Evolutionary conservation across 2,113 vertebrate genomes (phyloP).

Genomic region (human (Homo sapiens)): GRCh38 chr12:24408501-24409000

Average conservation of each 20-base stretch:
- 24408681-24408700: not conserved
- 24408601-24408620: not conserved
- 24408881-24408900: no score
- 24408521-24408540: not conserved
- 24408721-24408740: not conserved
- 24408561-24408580: not conserved
- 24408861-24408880: no score
- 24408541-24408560: not conserved
- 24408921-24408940: no score
- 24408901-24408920: no score
- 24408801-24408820: no score
- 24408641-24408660: not conserved
- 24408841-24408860: no score
- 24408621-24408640: not conserved
- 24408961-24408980: no score
- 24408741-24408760: not conserved
- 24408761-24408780: not conserved
- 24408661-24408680: not conserved
- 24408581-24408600: not conserved
- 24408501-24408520: not conserved
- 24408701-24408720: not conserved
- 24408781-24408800: no score
- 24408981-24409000: no score
- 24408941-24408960: no score
- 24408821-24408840: no score